A percentile compares a stretch with the other conserved stretches of the same genome.
Evolutionary conservation across 2,113 vertebrate genomes (phyloP).

Genomic region (Bolborhynchus lineola): DNA sequence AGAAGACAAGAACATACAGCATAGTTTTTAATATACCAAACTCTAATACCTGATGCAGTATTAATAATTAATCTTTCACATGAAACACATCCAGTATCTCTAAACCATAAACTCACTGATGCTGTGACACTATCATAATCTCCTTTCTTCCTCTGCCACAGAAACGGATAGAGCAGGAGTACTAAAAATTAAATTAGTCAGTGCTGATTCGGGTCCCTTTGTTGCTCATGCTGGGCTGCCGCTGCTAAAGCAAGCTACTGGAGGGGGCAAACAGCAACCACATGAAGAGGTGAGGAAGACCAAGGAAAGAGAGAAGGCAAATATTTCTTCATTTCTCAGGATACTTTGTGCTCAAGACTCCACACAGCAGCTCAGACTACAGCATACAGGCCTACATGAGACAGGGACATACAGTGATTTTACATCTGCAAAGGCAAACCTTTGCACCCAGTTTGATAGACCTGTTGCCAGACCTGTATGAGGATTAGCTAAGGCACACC

Average conservation of each 20-base stretch:
- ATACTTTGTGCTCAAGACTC: neutral
- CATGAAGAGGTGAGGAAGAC: fast-evolving
- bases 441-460: neutral
- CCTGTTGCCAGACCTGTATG: neutral
- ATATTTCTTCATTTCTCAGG: neutral
- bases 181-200: neutral
- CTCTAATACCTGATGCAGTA: neutral
- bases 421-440: neutral
- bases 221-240: neutral
- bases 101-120: neutral
- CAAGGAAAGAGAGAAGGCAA: neutral
- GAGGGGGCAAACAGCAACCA: neutral
- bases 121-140: neutral
- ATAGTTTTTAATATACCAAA: neutral
- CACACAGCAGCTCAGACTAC: neutral
- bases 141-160: neutral
- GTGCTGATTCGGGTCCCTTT: neutral
- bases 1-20: neutral
- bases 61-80: neutral
- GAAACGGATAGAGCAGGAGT: neutral
- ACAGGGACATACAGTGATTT: neutral
- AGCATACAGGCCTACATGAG: neutral
- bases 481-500: neutral
- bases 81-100: neutral
- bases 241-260: neutral